Base-by-base conservation (phyloP, 2,797 vertebrate genomes). In the Aphelocoma californica region DNA sequence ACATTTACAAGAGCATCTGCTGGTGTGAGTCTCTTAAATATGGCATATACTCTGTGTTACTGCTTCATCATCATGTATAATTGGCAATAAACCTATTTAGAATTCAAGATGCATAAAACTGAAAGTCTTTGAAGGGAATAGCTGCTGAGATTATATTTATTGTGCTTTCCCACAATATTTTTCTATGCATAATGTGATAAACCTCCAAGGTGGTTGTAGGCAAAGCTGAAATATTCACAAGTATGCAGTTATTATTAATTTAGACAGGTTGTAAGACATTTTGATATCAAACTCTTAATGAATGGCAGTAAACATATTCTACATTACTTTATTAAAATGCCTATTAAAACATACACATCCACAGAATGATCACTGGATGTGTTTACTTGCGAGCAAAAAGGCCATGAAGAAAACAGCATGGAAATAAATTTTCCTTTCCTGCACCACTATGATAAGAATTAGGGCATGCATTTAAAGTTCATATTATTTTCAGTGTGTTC, bases 191-290 rank as follows among this genome's bases (percentile, higher is more conserved):
- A 97, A 96, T 96, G 92, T 95, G 95, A 97, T 97, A 96, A 97
- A 96, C 88, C 91, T 97, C 96, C 91, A 96, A 97, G 96, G 96
- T 96, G 91, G 92, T 95, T 97, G 95, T 92, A 96, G 95, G 96
- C 94, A 96, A 96, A 96, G 81, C 94, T 97, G 91, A 96, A 96
- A 96, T 96, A 95, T 94, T 96, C 93, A 93, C 94, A 96, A 96
- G 88, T 94, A 85, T 96, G 95, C 80, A 93, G 95, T 90, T 95
- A 95, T 95, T 96, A 94, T 93, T 91, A 96, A 96, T 96, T 96
- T 97, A 94, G 94, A 92, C 95, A 97, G 96, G 95, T 96, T 96
- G 96, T 97, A 96, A 96, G 93, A 97, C 96, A 97, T 97, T 97
- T 95, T 93, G 91, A 95, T 95, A 97, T 95, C 93, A 90, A 96